A percentile compares a stretch with the other conserved stretches of the same genome.
Evolutionary conservation across 1,140 invertebrate species (phyloP).

Genomic region (Agrypnia vestita): DNA sequence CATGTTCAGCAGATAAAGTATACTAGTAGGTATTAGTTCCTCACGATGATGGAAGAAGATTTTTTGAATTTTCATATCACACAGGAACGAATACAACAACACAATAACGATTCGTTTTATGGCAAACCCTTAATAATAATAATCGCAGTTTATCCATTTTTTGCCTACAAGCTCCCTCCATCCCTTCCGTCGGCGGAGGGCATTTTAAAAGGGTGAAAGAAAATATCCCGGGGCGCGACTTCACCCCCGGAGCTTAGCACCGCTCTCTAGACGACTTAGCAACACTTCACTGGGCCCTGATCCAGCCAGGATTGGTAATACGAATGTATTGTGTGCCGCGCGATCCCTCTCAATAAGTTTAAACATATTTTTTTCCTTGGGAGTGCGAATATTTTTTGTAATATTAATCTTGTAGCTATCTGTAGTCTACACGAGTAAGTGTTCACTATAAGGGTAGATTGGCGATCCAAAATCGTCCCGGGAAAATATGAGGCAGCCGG

Average conservation of each 20-base stretch:
- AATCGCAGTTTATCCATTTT: constrained; percentile 26
- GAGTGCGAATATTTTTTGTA: not conserved
- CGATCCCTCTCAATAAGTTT: not conserved
- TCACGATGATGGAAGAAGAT: no score
- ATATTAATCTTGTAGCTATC: no score
- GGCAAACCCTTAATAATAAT: constrained; percentile 15
- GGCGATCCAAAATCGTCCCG: no score
- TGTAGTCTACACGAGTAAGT: no score
- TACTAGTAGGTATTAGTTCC: no score
- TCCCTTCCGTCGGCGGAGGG: constrained; percentile 24
- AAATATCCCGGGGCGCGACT: constrained; percentile 32
- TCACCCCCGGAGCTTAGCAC: constrained; percentile 17
- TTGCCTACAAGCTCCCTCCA: not conserved
- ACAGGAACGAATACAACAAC: not conserved
- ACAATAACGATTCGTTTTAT: not conserved
- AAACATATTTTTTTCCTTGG: constrained; percentile 41
- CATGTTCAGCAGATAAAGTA: no score
- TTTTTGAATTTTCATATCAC: no score
- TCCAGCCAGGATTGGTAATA: constrained; percentile 42
- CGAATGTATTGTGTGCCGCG: constrained; percentile 51
- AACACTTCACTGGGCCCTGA: constrained; percentile 54
- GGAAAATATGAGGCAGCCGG: no score
- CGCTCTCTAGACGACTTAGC: constrained; percentile 54
- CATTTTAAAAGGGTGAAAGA: constrained; percentile 18
- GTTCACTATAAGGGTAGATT: no score